These are phyloP conservation scores for Volucella zonaria DNA, from an alignment of 2,888 invertebrate species.

Conservation along the genomic window DNA sequence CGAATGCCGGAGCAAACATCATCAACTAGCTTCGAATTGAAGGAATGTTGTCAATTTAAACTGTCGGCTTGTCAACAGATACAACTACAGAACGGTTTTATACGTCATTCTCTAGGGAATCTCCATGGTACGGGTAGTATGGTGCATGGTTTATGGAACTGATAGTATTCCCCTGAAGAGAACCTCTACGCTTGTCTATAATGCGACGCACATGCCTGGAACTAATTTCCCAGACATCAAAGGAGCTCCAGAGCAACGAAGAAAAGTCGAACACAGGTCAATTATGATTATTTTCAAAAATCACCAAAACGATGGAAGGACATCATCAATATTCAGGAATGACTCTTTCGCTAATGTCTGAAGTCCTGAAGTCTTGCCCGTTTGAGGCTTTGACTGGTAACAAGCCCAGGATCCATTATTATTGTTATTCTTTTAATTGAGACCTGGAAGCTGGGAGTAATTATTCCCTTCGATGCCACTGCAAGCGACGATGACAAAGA, in stretches of 20 bases:
- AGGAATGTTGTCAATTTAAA: conserved; percentile 66
- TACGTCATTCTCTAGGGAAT: conserved; percentile 54
- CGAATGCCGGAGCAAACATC: conserved; percentile 64
- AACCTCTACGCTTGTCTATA: conserved; percentile 36
- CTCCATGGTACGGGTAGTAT: not conserved
- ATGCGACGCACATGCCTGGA: conserved; percentile 46
- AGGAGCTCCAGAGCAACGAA: conserved; percentile 16
- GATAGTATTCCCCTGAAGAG: conserved; percentile 25
- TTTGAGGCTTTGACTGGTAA: conserved; percentile 4
- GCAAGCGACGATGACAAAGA: conserved; percentile 62
- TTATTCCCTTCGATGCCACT: conserved; percentile 59
- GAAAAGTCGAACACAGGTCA: conserved; percentile 51
- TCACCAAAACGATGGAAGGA: conserved; percentile 36
- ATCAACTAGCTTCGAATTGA: conserved; percentile 63
- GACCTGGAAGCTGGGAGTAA: conserved; percentile 53
- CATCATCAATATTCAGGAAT: conserved; percentile 65
- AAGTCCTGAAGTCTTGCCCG: conserved; percentile 44
- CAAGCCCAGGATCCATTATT: conserved; percentile 43
- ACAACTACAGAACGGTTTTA: conserved; percentile 15
- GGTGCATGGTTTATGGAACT: too few relatives aligned
- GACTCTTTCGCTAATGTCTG: conserved; percentile 60
- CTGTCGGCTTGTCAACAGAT: conserved; percentile 59
- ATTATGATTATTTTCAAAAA: conserved; percentile 57
- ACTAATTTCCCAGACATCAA: conserved; percentile 64
- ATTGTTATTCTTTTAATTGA: conserved; percentile 70